Percentiles rank a stretch among this genome's conserved stretches.
phyloP scores from a whole-genome alignment of 2,797 vertebrate species.

The Nannoperca australis region DNA sequence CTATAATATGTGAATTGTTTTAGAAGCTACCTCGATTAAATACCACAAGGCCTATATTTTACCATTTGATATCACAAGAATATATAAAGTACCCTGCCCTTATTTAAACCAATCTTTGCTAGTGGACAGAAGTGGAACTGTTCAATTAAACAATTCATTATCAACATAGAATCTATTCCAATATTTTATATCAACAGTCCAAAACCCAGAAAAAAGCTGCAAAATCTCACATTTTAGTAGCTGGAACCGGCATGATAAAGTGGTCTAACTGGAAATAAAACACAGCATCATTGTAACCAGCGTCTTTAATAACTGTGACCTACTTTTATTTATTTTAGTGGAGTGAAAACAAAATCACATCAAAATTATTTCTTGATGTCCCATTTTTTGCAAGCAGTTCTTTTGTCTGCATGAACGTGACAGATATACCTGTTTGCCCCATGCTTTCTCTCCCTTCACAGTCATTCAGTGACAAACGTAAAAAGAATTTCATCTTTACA shows the following conservation, averaged over 20 bases:
- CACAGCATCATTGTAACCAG: background rate
- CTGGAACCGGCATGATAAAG: background rate
- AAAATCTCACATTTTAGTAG: background rate
- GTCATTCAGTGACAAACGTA: conserved; percentile 99
- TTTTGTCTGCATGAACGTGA: conserved; percentile 98
- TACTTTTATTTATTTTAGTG: background rate
- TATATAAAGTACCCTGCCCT: background rate
- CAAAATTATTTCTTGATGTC: conserved; percentile 85
- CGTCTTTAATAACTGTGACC: background rate
- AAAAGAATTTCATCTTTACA: conserved; percentile 99
- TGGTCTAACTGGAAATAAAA: background rate
- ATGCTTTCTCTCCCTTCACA: conserved; percentile 98
- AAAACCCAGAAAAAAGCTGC: background rate
- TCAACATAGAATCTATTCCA: background rate
- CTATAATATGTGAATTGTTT: background rate
- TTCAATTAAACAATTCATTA: background rate
- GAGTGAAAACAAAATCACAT: background rate
- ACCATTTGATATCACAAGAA: too few species aligned
- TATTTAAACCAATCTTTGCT: background rate
- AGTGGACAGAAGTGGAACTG: background rate
- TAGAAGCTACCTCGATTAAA: background rate
- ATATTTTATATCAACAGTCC: background rate
- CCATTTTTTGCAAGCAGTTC: conserved; percentile 88
- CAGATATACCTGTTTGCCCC: conserved; percentile 95
- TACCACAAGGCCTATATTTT: too few species aligned